Evolutionary conservation across 2,113 vertebrate species (phyloP).

Genomic region (Dunckerocampus dactyliophorus): DNA sequence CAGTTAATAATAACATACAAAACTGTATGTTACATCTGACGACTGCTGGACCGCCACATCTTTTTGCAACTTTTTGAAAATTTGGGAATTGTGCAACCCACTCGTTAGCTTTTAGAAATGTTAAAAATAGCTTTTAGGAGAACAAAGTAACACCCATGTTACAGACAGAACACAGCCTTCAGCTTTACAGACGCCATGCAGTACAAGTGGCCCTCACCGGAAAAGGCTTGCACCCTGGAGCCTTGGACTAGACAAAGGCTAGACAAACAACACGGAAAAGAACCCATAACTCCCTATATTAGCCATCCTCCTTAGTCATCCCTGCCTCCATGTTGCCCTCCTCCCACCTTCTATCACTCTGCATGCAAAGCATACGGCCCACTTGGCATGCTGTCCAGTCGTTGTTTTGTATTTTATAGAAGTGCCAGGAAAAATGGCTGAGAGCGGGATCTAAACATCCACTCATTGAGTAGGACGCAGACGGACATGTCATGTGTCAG

Average conservation of each 20-base stretch:
- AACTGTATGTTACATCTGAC: no score
- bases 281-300: conserved; percentile 33
- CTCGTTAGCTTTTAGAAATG: no score
- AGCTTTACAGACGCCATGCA: no score
- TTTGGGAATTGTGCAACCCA: no score
- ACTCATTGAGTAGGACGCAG: not conserved
- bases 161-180: no score
- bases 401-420: conserved; percentile 16
- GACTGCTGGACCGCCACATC: no score
- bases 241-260: conserved; percentile 13
- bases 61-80: no score
- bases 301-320: conserved; percentile 59
- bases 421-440: conserved; percentile 12
- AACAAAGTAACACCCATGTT: no score
- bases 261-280: conserved; percentile 45
- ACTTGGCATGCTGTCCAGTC: conserved; percentile 10
- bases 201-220: no score
- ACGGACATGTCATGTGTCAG: conserved; percentile 15
- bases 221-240: no score
- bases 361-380: conserved; percentile 45
- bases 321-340: conserved; percentile 22
- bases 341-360: conserved; percentile 42
- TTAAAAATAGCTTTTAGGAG: no score
- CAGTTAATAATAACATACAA: no score
- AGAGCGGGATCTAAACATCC: conserved; percentile 4